Conservation (phyloP, 2,888 invertebrate genomes). For the Steinernema hermaphroditum region DNA sequence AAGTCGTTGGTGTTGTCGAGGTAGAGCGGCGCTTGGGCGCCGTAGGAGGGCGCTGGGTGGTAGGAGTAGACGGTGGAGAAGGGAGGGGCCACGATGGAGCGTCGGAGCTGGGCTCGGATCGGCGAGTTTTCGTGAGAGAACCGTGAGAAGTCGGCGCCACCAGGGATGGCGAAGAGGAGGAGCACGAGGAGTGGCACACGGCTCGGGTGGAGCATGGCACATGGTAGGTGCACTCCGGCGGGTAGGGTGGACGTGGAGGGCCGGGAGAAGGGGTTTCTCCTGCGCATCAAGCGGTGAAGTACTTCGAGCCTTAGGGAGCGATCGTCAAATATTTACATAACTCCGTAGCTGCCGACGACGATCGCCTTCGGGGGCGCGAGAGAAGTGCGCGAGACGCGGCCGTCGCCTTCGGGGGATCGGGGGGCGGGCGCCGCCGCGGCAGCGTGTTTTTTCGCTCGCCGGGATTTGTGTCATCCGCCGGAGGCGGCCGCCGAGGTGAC, state of each 20-base stretch:
- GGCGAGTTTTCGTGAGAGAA: constrained; percentile 26
- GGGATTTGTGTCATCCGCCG: constrained; percentile 28
- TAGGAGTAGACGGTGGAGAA: neutral
- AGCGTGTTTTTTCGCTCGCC: constrained; percentile 23
- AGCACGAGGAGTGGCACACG: constrained; percentile 11
- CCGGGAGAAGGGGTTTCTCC: constrained; percentile 3
- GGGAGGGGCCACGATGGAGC: constrained; percentile 14
- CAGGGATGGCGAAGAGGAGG: constrained; percentile 5
- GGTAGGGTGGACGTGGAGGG: neutral
- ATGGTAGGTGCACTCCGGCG: neutral
- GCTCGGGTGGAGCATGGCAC: neutral
- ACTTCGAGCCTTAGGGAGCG: constrained; percentile 24
- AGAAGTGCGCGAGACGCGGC: constrained; percentile 16
- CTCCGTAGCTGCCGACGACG: constrained; percentile 24
- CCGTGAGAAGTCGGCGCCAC: neutral
- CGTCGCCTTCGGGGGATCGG: neutral
- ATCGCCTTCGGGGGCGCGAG: constrained; percentile 24
- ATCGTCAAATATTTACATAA: constrained; percentile 22
- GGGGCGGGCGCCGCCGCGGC: neutral
- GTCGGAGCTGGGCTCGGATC: constrained; percentile 20
- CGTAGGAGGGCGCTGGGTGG: neutral
- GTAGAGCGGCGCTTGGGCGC: constrained; percentile 5
- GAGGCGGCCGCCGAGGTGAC: constrained; percentile 10
- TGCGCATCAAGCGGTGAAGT: constrained; percentile 25
- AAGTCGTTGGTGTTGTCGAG: constrained; percentile 10